Percentiles rank a stretch among this genome's conserved stretches.
phyloP scores from a whole-genome alignment of 1,140 invertebrate genomes.

The Archivesica marissinica region DNA sequence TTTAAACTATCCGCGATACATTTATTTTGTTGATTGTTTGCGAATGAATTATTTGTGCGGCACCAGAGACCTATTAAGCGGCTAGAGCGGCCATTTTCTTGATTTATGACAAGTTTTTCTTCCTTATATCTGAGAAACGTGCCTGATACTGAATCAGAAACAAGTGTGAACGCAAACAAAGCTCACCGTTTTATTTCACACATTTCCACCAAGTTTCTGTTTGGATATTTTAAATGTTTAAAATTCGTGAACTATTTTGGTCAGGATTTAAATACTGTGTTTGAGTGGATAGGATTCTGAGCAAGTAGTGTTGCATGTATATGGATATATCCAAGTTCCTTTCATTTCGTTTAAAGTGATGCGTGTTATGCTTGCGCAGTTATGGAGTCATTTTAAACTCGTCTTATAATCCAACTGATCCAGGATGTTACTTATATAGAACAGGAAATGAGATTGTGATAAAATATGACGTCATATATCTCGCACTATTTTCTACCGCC shows the following conservation, averaged over 20 bases:
- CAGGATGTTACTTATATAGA: no score
- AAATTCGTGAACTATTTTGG: no score
- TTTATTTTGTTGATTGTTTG: constrained; percentile 63
- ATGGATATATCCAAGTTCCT: no score
- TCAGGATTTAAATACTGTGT: no score
- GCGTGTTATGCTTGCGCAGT: no score
- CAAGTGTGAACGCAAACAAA: constrained; percentile 10
- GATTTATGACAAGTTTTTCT: constrained; percentile 54
- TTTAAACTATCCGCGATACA: constrained; percentile 56
- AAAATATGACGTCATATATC: constrained; percentile 12
- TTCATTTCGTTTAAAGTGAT: no score
- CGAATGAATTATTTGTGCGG: constrained; percentile 41
- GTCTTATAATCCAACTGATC: no score
- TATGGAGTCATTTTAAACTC: no score
- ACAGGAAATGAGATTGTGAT: neutral
- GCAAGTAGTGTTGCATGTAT: no score
- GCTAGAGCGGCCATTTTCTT: constrained; percentile 42
- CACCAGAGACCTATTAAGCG: constrained; percentile 44
- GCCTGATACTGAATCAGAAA: neutral
- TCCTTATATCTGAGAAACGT: constrained; percentile 51
- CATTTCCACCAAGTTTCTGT: no score
- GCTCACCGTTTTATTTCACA: constrained; percentile 12
- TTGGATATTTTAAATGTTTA: no score
- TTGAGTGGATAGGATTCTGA: no score
- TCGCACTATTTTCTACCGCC: neutral